These are phyloP conservation scores for Fragum whitleyi DNA, from an alignment of 2,888 invertebrate genomes.

Conservation along the genomic window DNA sequence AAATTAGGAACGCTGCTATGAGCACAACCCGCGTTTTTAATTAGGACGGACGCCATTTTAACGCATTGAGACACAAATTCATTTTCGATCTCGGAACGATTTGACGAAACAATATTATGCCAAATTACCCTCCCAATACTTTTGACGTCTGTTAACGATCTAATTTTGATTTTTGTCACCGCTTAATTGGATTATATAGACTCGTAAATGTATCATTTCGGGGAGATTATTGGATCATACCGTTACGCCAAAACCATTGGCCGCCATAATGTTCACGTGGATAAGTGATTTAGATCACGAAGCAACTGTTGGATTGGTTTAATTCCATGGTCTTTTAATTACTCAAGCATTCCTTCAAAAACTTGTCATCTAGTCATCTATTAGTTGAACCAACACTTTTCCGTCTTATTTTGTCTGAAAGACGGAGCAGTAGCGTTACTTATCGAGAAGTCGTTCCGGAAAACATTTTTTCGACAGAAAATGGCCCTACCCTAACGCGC, in stretches of 20 bases:
- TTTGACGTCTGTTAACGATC: conserved; percentile 25
- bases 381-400: too few species aligned
- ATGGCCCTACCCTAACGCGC: too few species aligned
- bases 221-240: not conserved
- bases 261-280: conserved; percentile 16
- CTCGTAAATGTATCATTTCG: conserved; percentile 23
- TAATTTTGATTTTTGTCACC: conserved; percentile 27
- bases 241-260: conserved; percentile 8
- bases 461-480: too few species aligned
- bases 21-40: conserved; percentile 21
- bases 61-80: conserved; percentile 16
- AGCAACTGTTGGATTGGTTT: not conserved
- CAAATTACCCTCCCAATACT: conserved; percentile 20
- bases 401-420: too few species aligned
- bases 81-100: conserved; percentile 15
- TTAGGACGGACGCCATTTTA: conserved; percentile 18
- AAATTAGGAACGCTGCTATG: conserved; percentile 14
- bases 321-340: not conserved
- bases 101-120: conserved; percentile 24
- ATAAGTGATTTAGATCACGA: conserved; percentile 11
- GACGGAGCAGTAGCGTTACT: too few species aligned
- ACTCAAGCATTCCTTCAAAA: not conserved
- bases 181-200: conserved; percentile 22
- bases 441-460: too few species aligned
- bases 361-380: too few species aligned